Percentiles rank a stretch among this genome's conserved stretches.
phyloP scores from a whole-genome alignment of 2,797 vertebrate species.

The Thamnophis elegans region DNA sequence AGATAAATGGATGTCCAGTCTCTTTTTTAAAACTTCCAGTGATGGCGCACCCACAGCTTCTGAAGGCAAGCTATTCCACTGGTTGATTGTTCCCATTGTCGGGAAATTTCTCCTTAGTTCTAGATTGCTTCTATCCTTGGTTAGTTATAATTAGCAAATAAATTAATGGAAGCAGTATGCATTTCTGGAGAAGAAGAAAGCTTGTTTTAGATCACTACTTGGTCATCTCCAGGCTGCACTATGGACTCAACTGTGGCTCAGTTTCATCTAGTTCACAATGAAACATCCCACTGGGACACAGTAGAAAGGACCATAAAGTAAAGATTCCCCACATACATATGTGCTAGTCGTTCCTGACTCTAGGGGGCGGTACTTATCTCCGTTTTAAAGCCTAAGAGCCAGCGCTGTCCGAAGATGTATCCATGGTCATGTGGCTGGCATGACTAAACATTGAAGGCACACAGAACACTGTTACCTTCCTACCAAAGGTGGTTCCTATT shows the following conservation, averaged over 20 bases:
- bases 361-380: too few species aligned
- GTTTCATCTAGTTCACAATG: neutral
- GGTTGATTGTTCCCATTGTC: neutral
- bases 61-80: neutral
- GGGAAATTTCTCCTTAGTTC: neutral
- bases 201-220: neutral
- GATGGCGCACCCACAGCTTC: neutral
- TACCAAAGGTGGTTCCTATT: too few species aligned
- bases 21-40: neutral
- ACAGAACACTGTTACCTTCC: too few species aligned
- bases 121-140: neutral
- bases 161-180: neutral
- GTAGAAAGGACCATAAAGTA: neutral
- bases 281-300: neutral
- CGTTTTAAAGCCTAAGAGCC: too few species aligned
- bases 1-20: neutral
- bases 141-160: neutral
- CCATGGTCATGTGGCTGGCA: too few species aligned
- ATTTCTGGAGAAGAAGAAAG: neutral
- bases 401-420: too few species aligned
- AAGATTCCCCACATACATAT: too few species aligned
- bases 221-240: neutral
- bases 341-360: too few species aligned
- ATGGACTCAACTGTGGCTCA: neutral
- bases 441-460: too few species aligned